Percentiles rank a stretch among this genome's conserved stretches.
These are phyloP conservation scores for Labia minor DNA, from an alignment of 2,888 invertebrate genomes.

Conservation along the genomic window DNA sequence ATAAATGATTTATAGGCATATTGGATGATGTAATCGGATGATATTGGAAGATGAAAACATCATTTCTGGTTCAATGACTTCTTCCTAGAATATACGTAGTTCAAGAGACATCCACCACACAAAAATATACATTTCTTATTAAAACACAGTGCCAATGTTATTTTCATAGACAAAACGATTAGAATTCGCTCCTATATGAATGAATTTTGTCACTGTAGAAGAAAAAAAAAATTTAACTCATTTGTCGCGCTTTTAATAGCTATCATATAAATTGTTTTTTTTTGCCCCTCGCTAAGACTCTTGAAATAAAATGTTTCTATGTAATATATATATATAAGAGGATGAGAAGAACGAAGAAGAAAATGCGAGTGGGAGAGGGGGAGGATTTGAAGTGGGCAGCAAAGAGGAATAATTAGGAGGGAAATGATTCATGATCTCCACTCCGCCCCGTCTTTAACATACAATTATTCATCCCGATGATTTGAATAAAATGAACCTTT, in stretches of 20 bases:
- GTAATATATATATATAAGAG: neutral
- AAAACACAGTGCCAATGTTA: neutral
- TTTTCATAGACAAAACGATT: neutral
- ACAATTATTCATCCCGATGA: neutral
- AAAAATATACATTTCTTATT: no score
- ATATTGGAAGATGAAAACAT: no score
- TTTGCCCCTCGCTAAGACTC: neutral
- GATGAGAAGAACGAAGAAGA: neutral
- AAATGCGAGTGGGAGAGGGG: conserved; percentile 5
- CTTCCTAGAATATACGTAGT: no score
- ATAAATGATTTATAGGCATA: no score
- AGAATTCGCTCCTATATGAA: neutral
- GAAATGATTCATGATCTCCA: neutral
- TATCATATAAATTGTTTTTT: neutral
- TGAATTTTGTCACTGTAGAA: neutral
- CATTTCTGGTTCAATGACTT: no score
- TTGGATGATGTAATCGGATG: no score
- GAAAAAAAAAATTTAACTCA: neutral
- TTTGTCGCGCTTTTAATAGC: conserved; percentile 2
- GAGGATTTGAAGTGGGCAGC: neutral
- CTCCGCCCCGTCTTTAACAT: conserved; percentile 8
- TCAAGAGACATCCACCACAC: no score
- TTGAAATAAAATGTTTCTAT: neutral
- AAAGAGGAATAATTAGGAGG: conserved; percentile 13
- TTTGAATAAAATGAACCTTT: neutral